These are phyloP conservation scores for Ganaspis sp. DNA, from an alignment of 1,140 invertebrate genomes.

Conservation along the genomic window DNA sequence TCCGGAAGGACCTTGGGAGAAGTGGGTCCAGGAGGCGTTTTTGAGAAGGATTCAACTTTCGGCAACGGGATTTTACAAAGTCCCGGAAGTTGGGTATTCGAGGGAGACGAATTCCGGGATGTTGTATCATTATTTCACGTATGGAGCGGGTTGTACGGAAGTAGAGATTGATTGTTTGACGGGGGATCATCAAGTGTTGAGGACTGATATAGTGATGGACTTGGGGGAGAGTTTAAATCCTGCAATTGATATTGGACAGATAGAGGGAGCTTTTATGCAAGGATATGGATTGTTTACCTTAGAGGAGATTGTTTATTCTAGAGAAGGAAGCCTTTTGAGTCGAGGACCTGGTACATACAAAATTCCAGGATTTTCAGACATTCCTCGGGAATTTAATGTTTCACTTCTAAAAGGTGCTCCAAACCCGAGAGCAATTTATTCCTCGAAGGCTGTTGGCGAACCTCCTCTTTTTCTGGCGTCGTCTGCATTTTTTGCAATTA, in stretches of 20 bases:
- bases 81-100: conserved; percentile 86
- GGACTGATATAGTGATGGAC: conserved; percentile 97
- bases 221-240: conserved; percentile 94
- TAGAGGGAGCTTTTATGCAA: conserved; percentile 95
- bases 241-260: conserved; percentile 96
- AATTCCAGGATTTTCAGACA: conserved; percentile 92
- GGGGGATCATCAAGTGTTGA: conserved; percentile 90
- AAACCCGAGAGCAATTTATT: conserved; percentile 94
- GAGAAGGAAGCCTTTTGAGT: conserved; percentile 86
- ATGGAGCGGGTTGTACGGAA: conserved; percentile 85
- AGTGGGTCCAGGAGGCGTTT: conserved; percentile 91
- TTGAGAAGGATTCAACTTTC: conserved; percentile 88
- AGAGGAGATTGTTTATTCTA: conserved; percentile 91
- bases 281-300: conserved; percentile 93
- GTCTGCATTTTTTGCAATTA: conserved; percentile 92
- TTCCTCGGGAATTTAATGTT: conserved; percentile 94
- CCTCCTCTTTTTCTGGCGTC: conserved; percentile 93
- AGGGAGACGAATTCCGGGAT: conserved; percentile 84
- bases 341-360: conserved; percentile 96
- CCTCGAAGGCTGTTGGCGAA: conserved; percentile 97
- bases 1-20: conserved; percentile 88
- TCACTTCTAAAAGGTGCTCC: conserved; percentile 90
- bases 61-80: conserved; percentile 90
- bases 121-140: conserved; percentile 88
- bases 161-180: conserved; percentile 93